Conservation (phyloP, 2,797 vertebrate genomes). For the Myripristis murdjan region DNA sequence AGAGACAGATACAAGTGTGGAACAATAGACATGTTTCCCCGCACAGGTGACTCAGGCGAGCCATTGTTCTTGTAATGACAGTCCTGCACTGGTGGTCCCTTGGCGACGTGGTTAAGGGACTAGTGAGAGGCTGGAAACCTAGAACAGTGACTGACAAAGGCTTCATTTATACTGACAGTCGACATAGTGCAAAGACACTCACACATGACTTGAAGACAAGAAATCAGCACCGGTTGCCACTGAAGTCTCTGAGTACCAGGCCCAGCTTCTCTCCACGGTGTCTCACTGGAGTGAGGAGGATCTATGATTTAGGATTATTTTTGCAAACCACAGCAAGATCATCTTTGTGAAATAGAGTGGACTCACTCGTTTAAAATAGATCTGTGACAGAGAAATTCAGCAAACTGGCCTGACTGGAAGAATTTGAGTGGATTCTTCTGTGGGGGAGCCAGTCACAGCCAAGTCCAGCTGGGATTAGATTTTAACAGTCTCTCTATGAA, state of each 20-base stretch:
- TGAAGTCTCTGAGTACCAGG: slow-evolving; percentile 8
- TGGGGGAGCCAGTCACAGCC: no score
- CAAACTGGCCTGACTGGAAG: no score
- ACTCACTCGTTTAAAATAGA: no score
- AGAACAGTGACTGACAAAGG: slow-evolving; percentile 26
- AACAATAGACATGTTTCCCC: slow-evolving; percentile 3
- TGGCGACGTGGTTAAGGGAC: not conserved
- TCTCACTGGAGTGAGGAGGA: slow-evolving; percentile 2
- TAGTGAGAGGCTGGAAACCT: not conserved
- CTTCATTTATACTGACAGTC: slow-evolving; percentile 10
- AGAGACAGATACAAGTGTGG: not conserved
- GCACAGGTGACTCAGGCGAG: not conserved
- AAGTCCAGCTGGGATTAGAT: no score
- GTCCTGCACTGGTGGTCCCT: not conserved
- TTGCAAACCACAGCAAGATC: no score
- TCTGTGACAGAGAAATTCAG: no score
- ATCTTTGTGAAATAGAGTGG: no score
- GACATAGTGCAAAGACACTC: slow-evolving; percentile 21
- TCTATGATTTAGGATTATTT: not conserved
- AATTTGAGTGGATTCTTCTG: no score
- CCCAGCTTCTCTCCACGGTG: not conserved
- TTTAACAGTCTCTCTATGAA: no score
- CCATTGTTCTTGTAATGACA: slow-evolving; percentile 21
- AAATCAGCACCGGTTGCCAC: slow-evolving; percentile 2
- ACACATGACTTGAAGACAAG: slow-evolving; percentile 22